Evolutionary conservation across 2,113 vertebrate species (phyloP).

Genomic region (Dasyurus viverrinus): DNA sequence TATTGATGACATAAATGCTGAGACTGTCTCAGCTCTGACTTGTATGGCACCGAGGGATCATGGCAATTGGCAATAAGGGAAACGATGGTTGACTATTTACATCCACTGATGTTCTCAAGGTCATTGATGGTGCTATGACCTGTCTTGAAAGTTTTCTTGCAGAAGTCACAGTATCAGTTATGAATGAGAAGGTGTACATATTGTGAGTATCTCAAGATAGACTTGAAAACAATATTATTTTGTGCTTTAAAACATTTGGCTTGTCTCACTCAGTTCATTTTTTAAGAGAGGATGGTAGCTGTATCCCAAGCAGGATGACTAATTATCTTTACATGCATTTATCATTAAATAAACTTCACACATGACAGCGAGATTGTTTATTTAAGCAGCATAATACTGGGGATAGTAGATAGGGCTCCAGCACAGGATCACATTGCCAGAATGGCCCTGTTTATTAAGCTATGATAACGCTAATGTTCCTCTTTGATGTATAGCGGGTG

Average conservation of each 20-base stretch:
- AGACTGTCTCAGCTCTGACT: background rate
- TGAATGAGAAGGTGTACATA: slow-evolving; percentile 31
- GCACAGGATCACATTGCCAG: slow-evolving; percentile 84
- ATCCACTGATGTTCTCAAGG: slow-evolving; percentile 40
- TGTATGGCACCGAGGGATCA: background rate
- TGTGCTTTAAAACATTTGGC: slow-evolving; percentile 71
- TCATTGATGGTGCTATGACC: background rate
- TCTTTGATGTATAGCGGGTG: slow-evolving; percentile 89
- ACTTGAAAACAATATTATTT: slow-evolving; percentile 21
- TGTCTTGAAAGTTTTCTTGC: slow-evolving; percentile 34
- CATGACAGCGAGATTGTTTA: slow-evolving; percentile 88
- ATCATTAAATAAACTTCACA: slow-evolving; percentile 90
- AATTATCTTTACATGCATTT: slow-evolving; percentile 82
- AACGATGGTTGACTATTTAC: background rate
- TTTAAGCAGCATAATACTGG: slow-evolving; percentile 85
- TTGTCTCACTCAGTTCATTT: slow-evolving; percentile 53
- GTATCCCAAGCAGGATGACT: slow-evolving; percentile 74
- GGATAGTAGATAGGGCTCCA: slow-evolving; percentile 86
- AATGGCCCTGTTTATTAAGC: slow-evolving; percentile 89
- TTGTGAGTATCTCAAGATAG: slow-evolving; percentile 52
- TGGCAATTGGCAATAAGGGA: background rate
- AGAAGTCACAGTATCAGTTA: slow-evolving; percentile 34
- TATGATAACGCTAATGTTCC: slow-evolving; percentile 88
- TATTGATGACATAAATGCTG: slow-evolving; percentile 3
- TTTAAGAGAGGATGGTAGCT: slow-evolving; percentile 59